Conservation (phyloP, 2,113 vertebrate genomes). For the Sapayoa aenigma region DNA sequence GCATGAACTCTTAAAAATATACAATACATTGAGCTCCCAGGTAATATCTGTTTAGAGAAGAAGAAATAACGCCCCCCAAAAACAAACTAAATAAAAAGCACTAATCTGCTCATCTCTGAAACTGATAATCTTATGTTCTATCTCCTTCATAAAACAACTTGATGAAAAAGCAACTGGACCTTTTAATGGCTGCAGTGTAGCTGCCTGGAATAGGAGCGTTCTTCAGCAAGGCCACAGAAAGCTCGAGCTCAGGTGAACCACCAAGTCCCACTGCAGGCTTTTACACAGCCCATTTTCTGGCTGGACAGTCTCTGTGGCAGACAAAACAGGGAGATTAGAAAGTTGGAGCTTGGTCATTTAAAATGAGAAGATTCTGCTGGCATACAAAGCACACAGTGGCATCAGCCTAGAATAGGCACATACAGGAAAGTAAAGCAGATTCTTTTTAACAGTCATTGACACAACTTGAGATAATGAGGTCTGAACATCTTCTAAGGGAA, state of each 20-base stretch:
- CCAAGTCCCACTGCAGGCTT: not conserved
- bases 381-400: not conserved
- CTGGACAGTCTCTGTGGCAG: not conserved
- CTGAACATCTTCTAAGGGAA: not conserved
- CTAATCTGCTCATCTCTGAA: not conserved
- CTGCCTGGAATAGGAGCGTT: not conserved
- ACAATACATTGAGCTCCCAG: not conserved
- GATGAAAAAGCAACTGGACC: not conserved
- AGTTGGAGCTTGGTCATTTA: not conserved
- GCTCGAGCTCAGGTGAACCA: not conserved
- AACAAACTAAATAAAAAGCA: not conserved
- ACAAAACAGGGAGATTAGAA: not conserved
- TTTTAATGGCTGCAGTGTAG: not conserved
- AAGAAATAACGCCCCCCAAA: not conserved
- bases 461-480: not conserved
- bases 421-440: not conserved
- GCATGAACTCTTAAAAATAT: not conserved
- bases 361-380: not conserved
- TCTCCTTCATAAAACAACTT: not conserved
- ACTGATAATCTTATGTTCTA: not conserved
- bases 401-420: not conserved
- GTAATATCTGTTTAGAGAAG: not conserved
- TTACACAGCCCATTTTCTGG: not conserved
- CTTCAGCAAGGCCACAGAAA: not conserved
- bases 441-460: not conserved